Conservation (phyloP, 2,888 invertebrate genomes). For the Hemistola chrysoprasaria region DNA sequence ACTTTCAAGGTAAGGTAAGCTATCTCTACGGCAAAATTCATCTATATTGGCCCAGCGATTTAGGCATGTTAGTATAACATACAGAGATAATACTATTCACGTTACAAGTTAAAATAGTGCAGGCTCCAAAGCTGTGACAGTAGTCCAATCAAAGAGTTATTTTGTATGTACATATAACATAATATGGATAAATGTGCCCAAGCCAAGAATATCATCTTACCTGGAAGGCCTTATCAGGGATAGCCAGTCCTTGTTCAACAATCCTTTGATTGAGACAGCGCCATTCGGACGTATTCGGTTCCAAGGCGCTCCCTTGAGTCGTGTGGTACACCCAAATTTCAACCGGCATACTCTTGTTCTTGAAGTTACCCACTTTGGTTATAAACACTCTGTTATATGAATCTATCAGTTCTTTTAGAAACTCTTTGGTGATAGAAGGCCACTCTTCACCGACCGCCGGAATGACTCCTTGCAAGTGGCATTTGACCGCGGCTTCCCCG, state of each 20-base stretch:
- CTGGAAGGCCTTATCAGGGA: slow-evolving; percentile 57
- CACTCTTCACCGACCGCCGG: slow-evolving; percentile 86
- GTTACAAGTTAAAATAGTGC: no score
- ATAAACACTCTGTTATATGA: slow-evolving; percentile 78
- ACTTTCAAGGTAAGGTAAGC: no score
- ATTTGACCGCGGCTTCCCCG: slow-evolving; percentile 83
- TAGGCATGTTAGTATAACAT: no score
- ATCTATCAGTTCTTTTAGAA: slow-evolving; percentile 78
- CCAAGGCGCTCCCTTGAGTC: slow-evolving; percentile 84
- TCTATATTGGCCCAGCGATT: no score
- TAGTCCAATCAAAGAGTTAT: no score
- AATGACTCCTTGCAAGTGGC: slow-evolving; percentile 86
- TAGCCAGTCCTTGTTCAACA: slow-evolving; percentile 85
- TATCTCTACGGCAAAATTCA: no score
- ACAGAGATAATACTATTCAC: no score
- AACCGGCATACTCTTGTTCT: slow-evolving; percentile 78
- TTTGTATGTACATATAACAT: no score
- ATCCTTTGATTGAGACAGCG: slow-evolving; percentile 85
- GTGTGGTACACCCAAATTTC: slow-evolving; percentile 85
- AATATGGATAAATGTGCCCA: no score
- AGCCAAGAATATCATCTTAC: no score
- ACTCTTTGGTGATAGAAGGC: slow-evolving; percentile 84
- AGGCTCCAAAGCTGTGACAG: no score
- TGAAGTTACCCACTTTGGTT: slow-evolving; percentile 75
- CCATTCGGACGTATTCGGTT: slow-evolving; percentile 84